Percentiles rank a stretch among this genome's conserved stretches.
phyloP scores from a whole-genome alignment of 2,888 invertebrate genomes.

The Rhagonycha lutea region DNA sequence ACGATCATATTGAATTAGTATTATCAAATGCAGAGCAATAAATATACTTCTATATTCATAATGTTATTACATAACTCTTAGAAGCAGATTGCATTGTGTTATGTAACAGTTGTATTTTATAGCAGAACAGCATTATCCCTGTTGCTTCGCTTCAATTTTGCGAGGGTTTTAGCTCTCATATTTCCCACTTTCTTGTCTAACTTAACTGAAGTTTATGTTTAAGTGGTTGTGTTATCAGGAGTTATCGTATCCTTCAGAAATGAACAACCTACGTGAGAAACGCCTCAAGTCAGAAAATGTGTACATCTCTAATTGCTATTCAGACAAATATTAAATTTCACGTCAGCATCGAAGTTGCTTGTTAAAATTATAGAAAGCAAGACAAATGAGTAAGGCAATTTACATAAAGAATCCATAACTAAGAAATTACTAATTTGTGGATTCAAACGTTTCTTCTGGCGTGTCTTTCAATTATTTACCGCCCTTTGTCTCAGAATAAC shows the following conservation, averaged over 20 bases:
- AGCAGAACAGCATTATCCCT: constrained; percentile 25
- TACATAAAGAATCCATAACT: constrained; percentile 41
- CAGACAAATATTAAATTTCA: constrained; percentile 26
- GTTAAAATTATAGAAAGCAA: constrained; percentile 23
- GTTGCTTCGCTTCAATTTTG: constrained; percentile 28
- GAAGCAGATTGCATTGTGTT: constrained; percentile 25
- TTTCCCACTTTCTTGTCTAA: constrained; percentile 32
- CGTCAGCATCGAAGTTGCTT: constrained; percentile 15
- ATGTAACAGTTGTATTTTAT: constrained; percentile 28
- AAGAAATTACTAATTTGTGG: constrained; percentile 47
- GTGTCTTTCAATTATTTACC: constrained; percentile 50
- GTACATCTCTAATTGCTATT: constrained; percentile 24
- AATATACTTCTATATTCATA: constrained; percentile 26
- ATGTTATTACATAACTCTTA: constrained; percentile 22
- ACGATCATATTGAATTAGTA: background rate
- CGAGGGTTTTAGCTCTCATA: constrained; percentile 24
- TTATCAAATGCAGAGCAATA: constrained; percentile 10
- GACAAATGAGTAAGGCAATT: constrained; percentile 34
- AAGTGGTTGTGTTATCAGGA: constrained; percentile 31
- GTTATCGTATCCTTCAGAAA: constrained; percentile 27
- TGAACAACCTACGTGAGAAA: constrained; percentile 29
- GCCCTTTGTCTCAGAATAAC: constrained; percentile 50
- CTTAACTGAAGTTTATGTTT: constrained; percentile 33
- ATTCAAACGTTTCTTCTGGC: constrained; percentile 41
- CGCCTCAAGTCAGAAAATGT: constrained; percentile 20